A percentile compares a stretch with the other conserved stretches of the same genome.
phyloP scores from a whole-genome alignment of 1,140 invertebrate genomes.

The Drosophila pectinifera region DNA sequence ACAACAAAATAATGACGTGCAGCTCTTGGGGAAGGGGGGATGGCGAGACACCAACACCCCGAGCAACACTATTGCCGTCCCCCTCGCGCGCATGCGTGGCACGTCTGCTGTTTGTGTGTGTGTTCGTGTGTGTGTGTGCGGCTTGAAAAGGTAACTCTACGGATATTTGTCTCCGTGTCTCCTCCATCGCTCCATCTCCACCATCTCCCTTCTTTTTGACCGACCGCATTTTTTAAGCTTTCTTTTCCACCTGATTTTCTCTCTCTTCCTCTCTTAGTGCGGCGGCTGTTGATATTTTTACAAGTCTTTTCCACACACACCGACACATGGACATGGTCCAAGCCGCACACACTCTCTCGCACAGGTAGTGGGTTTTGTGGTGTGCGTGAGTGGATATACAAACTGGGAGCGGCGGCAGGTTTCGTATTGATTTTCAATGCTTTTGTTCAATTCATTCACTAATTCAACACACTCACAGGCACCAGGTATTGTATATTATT shows the following conservation, averaged over 20 bases:
- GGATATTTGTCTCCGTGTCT: conserved; percentile 53
- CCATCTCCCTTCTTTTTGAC: conserved; percentile 67
- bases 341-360: conserved; percentile 19
- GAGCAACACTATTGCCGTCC: conserved; percentile 56
- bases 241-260: conserved; percentile 81
- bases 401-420: conserved; percentile 79
- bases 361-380: conserved; percentile 29
- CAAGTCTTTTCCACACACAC: conserved; percentile 47
- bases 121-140: conserved; percentile 24
- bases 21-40: conserved; percentile 31
- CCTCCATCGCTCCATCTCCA: conserved; percentile 8
- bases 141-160: conserved; percentile 73
- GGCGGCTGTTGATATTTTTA: conserved; percentile 74
- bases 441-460: conserved; percentile 82
- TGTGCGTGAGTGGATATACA: conserved; percentile 48
- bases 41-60: conserved; percentile 68
- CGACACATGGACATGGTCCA: conserved; percentile 21
- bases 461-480: conserved; percentile 53
- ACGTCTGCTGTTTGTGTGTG: conserved; percentile 17
- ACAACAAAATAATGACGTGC: conserved; percentile 61
- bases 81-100: conserved; percentile 71
- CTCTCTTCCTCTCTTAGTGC: conserved; percentile 32
- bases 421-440: conserved; percentile 80
- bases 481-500: conserved; percentile 44
- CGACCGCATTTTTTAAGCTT: conserved; percentile 82